Conservation (phyloP, 2,113 vertebrate genomes). For the Laticauda colubrina region DNA sequence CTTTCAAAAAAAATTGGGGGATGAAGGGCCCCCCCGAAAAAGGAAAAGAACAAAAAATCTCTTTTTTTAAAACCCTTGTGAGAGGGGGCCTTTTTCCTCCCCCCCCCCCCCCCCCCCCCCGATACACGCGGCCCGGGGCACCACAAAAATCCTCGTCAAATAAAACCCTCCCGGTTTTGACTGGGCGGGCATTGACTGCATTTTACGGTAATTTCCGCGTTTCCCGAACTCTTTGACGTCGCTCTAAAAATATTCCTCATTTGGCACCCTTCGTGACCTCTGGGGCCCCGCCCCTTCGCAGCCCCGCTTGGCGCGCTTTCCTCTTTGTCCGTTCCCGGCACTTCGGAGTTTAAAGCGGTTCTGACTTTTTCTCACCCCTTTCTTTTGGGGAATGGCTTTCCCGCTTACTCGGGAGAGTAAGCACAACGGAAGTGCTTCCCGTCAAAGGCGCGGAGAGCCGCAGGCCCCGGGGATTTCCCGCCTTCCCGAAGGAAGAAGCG, state of each 20-base stretch:
- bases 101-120: no score
- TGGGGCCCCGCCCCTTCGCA: neutral
- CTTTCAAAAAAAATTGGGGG: neutral
- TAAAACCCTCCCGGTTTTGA: neutral
- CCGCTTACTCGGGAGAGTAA: neutral
- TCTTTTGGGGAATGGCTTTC: neutral
- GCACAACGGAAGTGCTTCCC: neutral
- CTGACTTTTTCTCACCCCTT: neutral
- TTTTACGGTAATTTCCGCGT: slow-evolving; percentile 12
- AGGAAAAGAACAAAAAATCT: no score
- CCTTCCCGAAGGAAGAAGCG: neutral
- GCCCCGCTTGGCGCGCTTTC: neutral
- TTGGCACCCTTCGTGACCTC: slow-evolving; percentile 4
- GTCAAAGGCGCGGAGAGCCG: neutral
- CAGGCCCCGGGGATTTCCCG: neutral
- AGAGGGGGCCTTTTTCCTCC: no score
- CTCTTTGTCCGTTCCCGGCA: neutral
- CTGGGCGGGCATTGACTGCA: neutral
- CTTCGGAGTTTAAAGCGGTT: neutral
- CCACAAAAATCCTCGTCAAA: neutral
- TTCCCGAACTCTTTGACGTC: neutral
- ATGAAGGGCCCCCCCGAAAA: no score
- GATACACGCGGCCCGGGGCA: no score
- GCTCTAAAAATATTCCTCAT: slow-evolving; percentile 8
- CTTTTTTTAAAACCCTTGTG: no score